Conservation (phyloP, 2,797 vertebrate genomes). For the Acropternis orthonyx region DNA sequence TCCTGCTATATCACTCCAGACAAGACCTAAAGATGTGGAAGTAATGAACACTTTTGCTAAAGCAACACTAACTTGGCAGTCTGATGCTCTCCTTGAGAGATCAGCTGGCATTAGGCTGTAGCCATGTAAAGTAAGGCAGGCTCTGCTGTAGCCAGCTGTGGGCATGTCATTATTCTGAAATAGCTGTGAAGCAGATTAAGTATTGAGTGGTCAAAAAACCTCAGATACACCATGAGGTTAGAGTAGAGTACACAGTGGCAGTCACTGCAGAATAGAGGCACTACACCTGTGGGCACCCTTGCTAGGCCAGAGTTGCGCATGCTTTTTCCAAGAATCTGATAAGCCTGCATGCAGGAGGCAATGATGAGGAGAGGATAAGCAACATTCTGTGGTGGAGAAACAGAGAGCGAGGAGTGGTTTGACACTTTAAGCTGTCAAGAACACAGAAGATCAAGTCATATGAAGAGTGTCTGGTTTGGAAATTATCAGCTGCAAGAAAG, state of each 20-base stretch:
- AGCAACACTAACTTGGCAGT: accelerated
- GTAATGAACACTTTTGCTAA: not conserved
- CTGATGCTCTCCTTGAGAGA: not conserved
- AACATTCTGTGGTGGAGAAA: not conserved
- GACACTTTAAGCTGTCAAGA: not conserved
- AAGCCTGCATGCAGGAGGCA: not conserved
- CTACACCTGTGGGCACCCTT: accelerated
- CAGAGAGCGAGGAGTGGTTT: not conserved
- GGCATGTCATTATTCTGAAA: not conserved
- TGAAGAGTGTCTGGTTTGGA: not conserved
- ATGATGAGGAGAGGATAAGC: not conserved
- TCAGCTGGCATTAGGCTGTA: not conserved
- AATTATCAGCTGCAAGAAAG: not conserved
- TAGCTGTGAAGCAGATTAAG: not conserved
- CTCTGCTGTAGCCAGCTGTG: not conserved
- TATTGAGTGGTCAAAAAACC: not conserved
- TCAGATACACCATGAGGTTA: accelerated
- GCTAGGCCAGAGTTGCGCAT: not conserved
- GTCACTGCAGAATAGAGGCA: not conserved
- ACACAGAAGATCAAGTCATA: not conserved
- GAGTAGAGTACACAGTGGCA: not conserved
- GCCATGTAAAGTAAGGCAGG: not conserved
- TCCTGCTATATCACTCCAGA: not conserved
- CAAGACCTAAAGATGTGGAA: not conserved
- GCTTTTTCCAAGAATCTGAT: not conserved